Conservation (phyloP, 2,888 invertebrate genomes). For the Hoplodrina blanda region DNA sequence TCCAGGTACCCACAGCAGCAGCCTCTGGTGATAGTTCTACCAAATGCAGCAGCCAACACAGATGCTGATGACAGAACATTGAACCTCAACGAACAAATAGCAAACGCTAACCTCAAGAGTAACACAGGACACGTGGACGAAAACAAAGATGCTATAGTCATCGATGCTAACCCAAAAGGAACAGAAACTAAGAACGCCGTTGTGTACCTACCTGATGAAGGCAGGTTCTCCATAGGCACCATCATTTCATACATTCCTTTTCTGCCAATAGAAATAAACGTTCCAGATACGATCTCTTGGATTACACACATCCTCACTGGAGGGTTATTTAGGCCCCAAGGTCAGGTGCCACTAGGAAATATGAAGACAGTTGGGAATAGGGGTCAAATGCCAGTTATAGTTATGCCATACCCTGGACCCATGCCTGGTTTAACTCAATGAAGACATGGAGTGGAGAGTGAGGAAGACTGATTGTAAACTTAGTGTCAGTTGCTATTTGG, state of each 20-base stretch:
- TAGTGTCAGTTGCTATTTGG: constrained; percentile 1
- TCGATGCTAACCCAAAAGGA: constrained; percentile 73
- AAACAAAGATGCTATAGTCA: constrained; percentile 75
- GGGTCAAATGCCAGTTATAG: constrained; percentile 71
- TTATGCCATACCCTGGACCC: constrained; percentile 70
- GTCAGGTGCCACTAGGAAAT: constrained; percentile 52
- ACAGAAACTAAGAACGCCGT: constrained; percentile 46
- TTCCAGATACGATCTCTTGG: constrained; percentile 90
- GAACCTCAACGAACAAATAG: constrained; percentile 57
- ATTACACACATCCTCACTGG: constrained; percentile 80
- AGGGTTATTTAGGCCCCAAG: constrained; percentile 74
- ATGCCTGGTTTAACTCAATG: constrained; percentile 42
- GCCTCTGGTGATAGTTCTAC: constrained; percentile 75
- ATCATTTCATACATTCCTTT: constrained; percentile 89
- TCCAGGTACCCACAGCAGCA: constrained; percentile 72
- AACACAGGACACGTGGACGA: constrained; percentile 68
- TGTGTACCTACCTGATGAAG: constrained; percentile 72
- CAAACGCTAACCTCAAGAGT: constrained; percentile 51
- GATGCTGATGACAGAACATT: constrained; percentile 47
- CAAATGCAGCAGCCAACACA: constrained; percentile 60
- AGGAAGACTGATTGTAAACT: constrained; percentile 49
- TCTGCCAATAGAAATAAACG: constrained; percentile 92
- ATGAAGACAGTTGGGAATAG: constrained; percentile 69
- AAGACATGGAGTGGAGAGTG: constrained; percentile 10
- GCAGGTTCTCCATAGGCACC: constrained; percentile 80